phyloP scores from a whole-genome alignment of 2,797 vertebrate genomes.

The Neostethus bicornis region DNA sequence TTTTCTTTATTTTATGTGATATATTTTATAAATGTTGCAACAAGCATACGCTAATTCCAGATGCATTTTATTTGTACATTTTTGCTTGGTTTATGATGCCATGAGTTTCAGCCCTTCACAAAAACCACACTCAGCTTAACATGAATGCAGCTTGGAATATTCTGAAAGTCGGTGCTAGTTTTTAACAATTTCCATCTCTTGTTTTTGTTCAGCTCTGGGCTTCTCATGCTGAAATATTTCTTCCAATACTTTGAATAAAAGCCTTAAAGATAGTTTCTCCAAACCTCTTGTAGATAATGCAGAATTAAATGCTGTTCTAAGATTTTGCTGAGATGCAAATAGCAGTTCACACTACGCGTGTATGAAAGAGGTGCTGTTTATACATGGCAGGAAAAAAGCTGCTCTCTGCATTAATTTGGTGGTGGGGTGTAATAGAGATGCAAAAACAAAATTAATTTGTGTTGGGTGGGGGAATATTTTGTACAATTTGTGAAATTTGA shows the following conservation, averaged over 20 bases:
- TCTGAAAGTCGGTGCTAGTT: conserved; percentile 59
- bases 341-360: conserved; percentile 42
- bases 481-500: conserved; percentile 80
- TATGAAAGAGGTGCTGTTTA: conserved; percentile 38
- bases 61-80: conserved; percentile 6
- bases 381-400: conserved; percentile 30
- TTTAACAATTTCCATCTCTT: conserved; percentile 38
- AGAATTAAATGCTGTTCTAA: conserved; percentile 24
- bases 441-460: conserved; percentile 40
- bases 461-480: conserved; percentile 64
- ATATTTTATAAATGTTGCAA: conserved; percentile 1
- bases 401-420: conserved; percentile 52
- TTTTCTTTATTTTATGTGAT: neutral
- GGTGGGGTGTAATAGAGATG: conserved; percentile 64
- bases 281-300: conserved; percentile 19
- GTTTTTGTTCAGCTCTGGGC: conserved; percentile 29
- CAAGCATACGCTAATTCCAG: conserved; percentile 9
- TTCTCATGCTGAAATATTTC: conserved; percentile 37
- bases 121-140: conserved; percentile 14
- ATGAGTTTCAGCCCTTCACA: conserved; percentile 17
- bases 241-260: conserved; percentile 52
- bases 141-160: conserved; percentile 35
- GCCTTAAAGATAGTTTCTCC: conserved; percentile 55
- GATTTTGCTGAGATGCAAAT: conserved; percentile 34
- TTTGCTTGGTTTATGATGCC: conserved; percentile 24